These are phyloP conservation scores for Oxyscelio sp. DNA, from an alignment of 2,888 invertebrate genomes.

Conservation along the genomic window DNA sequence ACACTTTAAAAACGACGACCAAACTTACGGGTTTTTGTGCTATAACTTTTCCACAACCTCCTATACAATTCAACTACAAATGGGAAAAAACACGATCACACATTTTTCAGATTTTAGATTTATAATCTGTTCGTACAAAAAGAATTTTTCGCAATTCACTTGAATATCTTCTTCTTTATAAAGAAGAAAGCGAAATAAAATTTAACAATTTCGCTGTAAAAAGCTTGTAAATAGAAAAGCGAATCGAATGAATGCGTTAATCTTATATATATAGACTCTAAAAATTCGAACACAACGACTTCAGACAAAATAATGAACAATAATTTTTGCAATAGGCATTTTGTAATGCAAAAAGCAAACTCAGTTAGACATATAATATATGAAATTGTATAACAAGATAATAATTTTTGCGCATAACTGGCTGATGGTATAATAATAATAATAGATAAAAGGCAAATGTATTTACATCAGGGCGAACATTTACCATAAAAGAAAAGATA, in stretches of 20 bases:
- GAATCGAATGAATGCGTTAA: too few species aligned
- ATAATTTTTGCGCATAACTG: not conserved
- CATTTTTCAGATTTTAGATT: not conserved
- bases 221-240: constrained; percentile 25
- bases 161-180: too few species aligned
- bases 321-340: constrained; percentile 23
- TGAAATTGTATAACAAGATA: constrained; percentile 42
- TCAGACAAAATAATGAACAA: not conserved
- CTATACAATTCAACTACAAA: constrained; percentile 3
- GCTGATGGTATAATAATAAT: not conserved
- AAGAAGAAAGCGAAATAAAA: not conserved
- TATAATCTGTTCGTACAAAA: constrained; percentile 1
- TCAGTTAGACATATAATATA: constrained; percentile 31
- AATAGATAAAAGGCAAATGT: not conserved
- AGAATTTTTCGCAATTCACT: not conserved
- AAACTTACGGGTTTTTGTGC: not conserved
- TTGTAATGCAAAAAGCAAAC: not conserved
- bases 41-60: not conserved
- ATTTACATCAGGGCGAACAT: not conserved
- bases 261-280: too few species aligned
- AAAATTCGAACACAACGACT: constrained; percentile 15
- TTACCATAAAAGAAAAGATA: not conserved
- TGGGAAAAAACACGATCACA: constrained; percentile 15
- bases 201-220: constrained; percentile 20
- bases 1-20: constrained; percentile 25